Evolutionary conservation across 2,888 invertebrate genomes (phyloP).

Genomic region (Sminthurides aquaticus): DNA sequence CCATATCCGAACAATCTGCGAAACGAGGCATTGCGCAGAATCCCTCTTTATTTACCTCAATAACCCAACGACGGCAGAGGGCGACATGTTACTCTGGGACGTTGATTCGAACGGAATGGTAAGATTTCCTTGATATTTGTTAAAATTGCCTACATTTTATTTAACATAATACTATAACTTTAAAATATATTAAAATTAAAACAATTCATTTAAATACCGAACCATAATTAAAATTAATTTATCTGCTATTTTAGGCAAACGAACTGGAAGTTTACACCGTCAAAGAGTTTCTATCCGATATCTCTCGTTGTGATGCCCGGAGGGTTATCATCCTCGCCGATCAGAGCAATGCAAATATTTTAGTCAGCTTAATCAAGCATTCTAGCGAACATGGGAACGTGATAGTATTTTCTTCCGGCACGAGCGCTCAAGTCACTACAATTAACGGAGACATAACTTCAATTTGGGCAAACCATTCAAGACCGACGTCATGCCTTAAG

Average conservation of each 20-base stretch:
- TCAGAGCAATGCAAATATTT: conserved; percentile 48
- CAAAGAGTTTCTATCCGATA: conserved; percentile 50
- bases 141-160: conserved; percentile 1
- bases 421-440: conserved; percentile 26
- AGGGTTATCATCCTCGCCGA: conserved; percentile 50
- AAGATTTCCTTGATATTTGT: conserved; percentile 27
- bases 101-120: conserved; percentile 51
- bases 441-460: conserved; percentile 37
- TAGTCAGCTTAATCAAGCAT: conserved; percentile 37
- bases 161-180: too few relatives aligned
- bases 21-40: conserved; percentile 50
- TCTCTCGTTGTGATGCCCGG: conserved; percentile 48
- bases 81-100: conserved; percentile 51
- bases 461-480: conserved; percentile 36
- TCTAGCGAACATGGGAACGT: conserved; percentile 39
- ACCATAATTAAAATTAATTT: background rate
- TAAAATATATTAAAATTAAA: background rate
- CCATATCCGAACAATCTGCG: conserved; percentile 50
- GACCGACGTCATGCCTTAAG: conserved; percentile 32
- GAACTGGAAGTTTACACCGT: conserved; percentile 48
- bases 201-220: background rate
- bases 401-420: conserved; percentile 30
- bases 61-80: conserved; percentile 50
- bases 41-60: conserved; percentile 51
- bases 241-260: conserved; percentile 31